phyloP scores from a whole-genome alignment of 2,888 invertebrate species.

The Nasonia oneida region DNA sequence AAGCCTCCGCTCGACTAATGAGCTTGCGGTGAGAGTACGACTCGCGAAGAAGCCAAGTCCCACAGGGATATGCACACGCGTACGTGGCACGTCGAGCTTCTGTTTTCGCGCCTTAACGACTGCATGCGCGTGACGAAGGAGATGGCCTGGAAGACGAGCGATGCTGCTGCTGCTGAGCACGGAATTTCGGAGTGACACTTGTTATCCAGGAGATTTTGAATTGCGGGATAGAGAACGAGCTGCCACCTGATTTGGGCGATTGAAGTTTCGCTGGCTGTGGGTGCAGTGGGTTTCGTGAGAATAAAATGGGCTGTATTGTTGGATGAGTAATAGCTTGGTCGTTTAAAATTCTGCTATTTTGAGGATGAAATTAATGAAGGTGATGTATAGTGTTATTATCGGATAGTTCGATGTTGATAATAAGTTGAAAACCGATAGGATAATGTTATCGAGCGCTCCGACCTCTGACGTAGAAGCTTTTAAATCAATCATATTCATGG shows the following conservation, averaged over 20 bases:
- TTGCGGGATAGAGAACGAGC: neutral
- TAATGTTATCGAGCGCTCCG: too few relatives aligned
- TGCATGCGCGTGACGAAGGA: neutral
- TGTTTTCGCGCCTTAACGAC: slow-evolving; percentile 26
- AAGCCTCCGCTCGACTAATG: neutral
- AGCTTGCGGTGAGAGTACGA: neutral
- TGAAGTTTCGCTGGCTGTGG: neutral
- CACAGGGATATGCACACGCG: slow-evolving; percentile 26
- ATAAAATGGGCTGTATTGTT: too few relatives aligned
- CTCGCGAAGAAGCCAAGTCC: slow-evolving; percentile 40
- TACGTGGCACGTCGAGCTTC: neutral
- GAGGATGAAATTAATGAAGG: neutral
- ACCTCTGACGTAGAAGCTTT: too few relatives aligned
- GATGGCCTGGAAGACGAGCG: neutral
- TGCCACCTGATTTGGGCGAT: neutral
- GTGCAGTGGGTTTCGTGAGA: neutral
- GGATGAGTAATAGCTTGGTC: too few relatives aligned
- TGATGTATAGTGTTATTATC: neutral
- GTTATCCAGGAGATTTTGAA: slow-evolving; percentile 5
- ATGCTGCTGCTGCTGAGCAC: neutral
- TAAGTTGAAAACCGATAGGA: too few relatives aligned
- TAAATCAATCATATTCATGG: too few relatives aligned
- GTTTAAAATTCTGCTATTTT: neutral
- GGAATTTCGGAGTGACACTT: slow-evolving; percentile 44
- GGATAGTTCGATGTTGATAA: neutral